Evolutionary conservation across 2,888 invertebrate species (phyloP).

Genomic region (Caradrina kadenii): DNA sequence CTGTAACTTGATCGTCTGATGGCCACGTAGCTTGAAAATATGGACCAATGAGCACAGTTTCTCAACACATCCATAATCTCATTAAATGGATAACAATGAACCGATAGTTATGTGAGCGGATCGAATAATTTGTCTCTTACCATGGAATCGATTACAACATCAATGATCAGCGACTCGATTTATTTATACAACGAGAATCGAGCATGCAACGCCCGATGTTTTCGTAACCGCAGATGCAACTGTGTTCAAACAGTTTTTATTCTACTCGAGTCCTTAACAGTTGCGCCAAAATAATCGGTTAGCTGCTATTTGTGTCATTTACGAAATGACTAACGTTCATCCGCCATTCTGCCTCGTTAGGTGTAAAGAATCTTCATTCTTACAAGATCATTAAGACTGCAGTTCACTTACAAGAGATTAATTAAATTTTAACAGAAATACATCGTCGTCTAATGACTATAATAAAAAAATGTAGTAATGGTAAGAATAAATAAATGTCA

Average conservation of each 20-base stretch:
- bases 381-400: constrained; percentile 12
- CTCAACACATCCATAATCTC: constrained; percentile 67
- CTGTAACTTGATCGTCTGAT: constrained; percentile 38
- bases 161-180: constrained; percentile 63
- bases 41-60: constrained; percentile 58
- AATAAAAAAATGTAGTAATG: not conserved
- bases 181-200: constrained; percentile 71
- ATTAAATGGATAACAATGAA: constrained; percentile 63
- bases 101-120: constrained; percentile 71
- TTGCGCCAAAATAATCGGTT: constrained; percentile 67
- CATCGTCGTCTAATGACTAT: not conserved
- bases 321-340: constrained; percentile 54
- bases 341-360: constrained; percentile 25
- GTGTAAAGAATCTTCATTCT: constrained; percentile 27
- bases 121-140: constrained; percentile 69
- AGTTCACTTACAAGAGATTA: not conserved
- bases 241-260: constrained; percentile 72
- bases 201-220: constrained; percentile 73
- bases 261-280: constrained; percentile 71
- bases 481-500: not conserved
- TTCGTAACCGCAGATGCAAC: constrained; percentile 78
- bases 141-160: constrained; percentile 66
- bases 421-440: constrained; percentile 6
- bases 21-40: constrained; percentile 30
- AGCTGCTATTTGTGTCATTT: constrained; percentile 66